phyloP scores from a whole-genome alignment of 2,888 invertebrate species.

The Gandaritis pyraliata region DNA sequence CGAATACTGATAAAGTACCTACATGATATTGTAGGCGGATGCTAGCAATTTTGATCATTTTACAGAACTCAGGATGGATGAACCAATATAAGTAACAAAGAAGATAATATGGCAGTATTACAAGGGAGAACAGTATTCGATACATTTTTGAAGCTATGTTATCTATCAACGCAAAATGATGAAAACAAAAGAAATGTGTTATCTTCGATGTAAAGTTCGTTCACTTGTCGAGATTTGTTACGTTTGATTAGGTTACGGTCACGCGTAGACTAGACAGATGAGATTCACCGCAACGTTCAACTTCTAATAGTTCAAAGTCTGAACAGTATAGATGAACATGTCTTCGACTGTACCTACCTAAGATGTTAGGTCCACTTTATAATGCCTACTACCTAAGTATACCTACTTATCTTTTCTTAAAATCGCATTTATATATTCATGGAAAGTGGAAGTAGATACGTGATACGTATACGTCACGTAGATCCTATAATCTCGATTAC shows the following conservation, averaged over 20 bases:
- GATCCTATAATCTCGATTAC: too few species aligned
- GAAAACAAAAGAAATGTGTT: slow-evolving; percentile 30
- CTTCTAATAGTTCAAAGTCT: too few species aligned
- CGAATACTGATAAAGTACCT: background rate
- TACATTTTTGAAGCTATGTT: background rate
- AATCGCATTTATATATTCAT: too few species aligned
- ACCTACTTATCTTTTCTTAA: too few species aligned
- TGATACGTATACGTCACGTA: too few species aligned
- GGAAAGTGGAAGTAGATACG: too few species aligned
- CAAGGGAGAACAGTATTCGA: background rate
- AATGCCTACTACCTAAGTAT: too few species aligned
- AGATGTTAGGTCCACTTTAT: too few species aligned
- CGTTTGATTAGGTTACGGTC: background rate
- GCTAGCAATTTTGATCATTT: slow-evolving; percentile 56
- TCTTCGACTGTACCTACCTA: too few species aligned
- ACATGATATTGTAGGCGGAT: slow-evolving; percentile 55
- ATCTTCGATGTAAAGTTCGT: slow-evolving; percentile 35
- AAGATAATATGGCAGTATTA: background rate
- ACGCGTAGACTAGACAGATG: too few species aligned
- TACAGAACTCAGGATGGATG: slow-evolving; percentile 34
- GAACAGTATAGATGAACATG: too few species aligned
- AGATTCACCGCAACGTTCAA: too few species aligned
- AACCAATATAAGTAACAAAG: slow-evolving; percentile 14
- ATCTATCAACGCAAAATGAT: slow-evolving; percentile 14
- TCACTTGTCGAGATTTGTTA: slow-evolving; percentile 21